These are phyloP conservation scores for Microctonus aethiopoides DNA, from an alignment of 2,888 invertebrate genomes.

Conservation along the genomic window DNA sequence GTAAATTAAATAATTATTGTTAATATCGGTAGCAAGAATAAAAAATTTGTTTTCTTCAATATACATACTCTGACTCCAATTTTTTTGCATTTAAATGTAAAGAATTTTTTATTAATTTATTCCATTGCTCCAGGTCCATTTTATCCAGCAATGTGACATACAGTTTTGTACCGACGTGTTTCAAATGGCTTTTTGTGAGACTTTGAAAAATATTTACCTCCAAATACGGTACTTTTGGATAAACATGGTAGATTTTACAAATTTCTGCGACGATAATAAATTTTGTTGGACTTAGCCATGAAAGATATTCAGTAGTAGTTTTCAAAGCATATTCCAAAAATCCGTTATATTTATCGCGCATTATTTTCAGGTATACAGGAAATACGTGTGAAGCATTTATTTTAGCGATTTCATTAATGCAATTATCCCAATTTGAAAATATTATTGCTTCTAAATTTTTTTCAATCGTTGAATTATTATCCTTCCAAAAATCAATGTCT, in stretches of 20 bases:
- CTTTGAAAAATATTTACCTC: slow-evolving; percentile 59
- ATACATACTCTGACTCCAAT: slow-evolving; percentile 55
- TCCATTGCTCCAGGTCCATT: slow-evolving; percentile 68
- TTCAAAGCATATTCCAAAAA: slow-evolving; percentile 54
- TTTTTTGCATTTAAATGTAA: slow-evolving; percentile 45
- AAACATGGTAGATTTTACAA: slow-evolving; percentile 57
- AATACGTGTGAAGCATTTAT: slow-evolving; percentile 69
- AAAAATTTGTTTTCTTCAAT: slow-evolving; percentile 2
- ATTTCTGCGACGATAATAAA: slow-evolving; percentile 71
- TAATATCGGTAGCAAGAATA: too few species aligned
- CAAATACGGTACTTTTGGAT: slow-evolving; percentile 41
- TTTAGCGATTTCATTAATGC: slow-evolving; percentile 71
- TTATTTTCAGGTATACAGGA: slow-evolving; percentile 60
- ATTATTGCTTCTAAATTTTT: slow-evolving; percentile 68
- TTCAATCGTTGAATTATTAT: slow-evolving; percentile 62
- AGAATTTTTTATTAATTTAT: slow-evolving; percentile 62
- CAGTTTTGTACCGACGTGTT: slow-evolving; percentile 73
- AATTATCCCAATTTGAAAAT: slow-evolving; percentile 74
- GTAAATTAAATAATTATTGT: too few species aligned
- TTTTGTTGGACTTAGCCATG: slow-evolving; percentile 73
- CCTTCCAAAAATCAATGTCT: slow-evolving; percentile 61
- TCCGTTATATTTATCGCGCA: slow-evolving; percentile 52
- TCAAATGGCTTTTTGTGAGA: slow-evolving; percentile 70
- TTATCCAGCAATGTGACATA: slow-evolving; percentile 70
- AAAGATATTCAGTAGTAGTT: slow-evolving; percentile 56